Percentiles rank a stretch among this genome's conserved stretches.
These are phyloP conservation scores for Papilio polyxenes DNA, from an alignment of 1,140 invertebrate genomes.

Conservation along the genomic window DNA sequence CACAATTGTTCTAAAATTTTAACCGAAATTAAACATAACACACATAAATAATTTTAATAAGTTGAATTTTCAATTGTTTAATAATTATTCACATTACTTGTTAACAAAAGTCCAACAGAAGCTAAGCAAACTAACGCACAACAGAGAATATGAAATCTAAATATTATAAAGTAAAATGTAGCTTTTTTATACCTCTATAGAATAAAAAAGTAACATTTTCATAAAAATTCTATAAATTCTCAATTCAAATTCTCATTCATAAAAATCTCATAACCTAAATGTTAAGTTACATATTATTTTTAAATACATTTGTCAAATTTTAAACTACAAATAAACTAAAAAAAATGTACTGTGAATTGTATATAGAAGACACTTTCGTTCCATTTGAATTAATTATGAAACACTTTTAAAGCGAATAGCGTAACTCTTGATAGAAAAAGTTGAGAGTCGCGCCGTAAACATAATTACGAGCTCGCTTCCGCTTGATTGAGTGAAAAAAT, in stretches of 20 bases:
- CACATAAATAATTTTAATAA: no score
- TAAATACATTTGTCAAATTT: not conserved
- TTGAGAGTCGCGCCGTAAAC: conserved; percentile 44
- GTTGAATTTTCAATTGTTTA: no score
- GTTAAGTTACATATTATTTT: not conserved
- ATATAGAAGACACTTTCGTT: not conserved
- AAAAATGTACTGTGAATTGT: not conserved
- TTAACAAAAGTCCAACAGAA: no score
- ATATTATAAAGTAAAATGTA: no score
- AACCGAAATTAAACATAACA: no score
- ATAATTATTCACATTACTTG: no score
- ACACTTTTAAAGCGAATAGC: conserved; percentile 41
- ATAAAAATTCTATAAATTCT: no score
- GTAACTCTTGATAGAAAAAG: conserved; percentile 52
- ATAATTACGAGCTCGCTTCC: conserved; percentile 43
- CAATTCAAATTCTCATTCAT: no score
- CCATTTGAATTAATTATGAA: conserved; percentile 41
- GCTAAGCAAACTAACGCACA: not conserved
- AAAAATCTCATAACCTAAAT: not conserved
- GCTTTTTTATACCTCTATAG: no score
- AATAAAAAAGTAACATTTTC: not conserved
- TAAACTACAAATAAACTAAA: not conserved
- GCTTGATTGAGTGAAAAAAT: conserved; percentile 32
- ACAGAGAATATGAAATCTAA: not conserved
- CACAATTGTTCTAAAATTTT: no score